Percentiles rank a stretch among this genome's conserved stretches.
Conservation (phyloP, 2,797 vertebrate species). For the Lacerta viridis region DNA sequence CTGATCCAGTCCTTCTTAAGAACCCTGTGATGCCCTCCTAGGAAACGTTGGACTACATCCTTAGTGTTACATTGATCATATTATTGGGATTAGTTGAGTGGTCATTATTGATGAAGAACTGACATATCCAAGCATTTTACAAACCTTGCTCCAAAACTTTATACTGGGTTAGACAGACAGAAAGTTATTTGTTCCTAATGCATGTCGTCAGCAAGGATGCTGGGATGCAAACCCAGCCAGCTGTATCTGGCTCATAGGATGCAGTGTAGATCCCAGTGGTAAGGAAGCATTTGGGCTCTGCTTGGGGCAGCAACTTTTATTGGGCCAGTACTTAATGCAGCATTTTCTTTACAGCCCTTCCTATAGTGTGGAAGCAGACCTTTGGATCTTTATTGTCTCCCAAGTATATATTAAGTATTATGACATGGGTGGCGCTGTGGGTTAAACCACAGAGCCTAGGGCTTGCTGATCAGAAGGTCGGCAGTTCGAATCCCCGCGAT, state of each 20-base stretch:
- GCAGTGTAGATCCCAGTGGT: neutral
- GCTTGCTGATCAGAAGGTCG: too few relatives aligned
- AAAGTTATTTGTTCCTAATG: neutral
- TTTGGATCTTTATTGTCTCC: neutral
- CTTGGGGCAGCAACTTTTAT: too few relatives aligned
- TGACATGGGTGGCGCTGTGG: too few relatives aligned
- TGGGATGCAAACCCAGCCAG: neutral
- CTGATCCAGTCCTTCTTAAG: too few relatives aligned
- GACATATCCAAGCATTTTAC: neutral
- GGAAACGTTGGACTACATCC: neutral
- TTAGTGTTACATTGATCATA: neutral
- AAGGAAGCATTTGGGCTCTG: neutral
- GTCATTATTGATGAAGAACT: neutral
- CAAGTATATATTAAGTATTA: neutral
- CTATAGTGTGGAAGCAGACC: neutral
- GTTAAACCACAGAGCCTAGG: too few relatives aligned
- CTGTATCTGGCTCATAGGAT: neutral
- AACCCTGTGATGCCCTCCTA: too few relatives aligned
- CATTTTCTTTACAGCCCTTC: neutral
- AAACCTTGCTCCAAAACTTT: neutral
- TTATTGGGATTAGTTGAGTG: neutral
- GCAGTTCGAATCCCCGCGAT: too few relatives aligned
- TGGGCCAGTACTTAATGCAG: neutral
- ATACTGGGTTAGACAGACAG: neutral
- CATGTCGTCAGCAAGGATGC: neutral